Base-by-base conservation (phyloP, 1,140 invertebrate species). In the Eurosta solidaginis region DNA sequence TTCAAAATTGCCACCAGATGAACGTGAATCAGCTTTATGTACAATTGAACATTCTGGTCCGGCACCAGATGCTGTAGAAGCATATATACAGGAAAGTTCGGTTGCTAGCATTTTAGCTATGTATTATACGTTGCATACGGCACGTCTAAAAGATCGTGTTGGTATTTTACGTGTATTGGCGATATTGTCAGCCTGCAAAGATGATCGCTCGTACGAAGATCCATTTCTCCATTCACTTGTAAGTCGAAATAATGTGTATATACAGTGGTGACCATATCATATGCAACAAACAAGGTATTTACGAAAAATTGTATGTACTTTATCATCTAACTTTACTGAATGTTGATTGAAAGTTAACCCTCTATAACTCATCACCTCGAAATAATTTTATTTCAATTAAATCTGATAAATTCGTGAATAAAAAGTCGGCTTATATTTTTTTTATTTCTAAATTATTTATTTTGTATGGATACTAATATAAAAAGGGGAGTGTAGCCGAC, bases 21-120 rank as follows among this genome's bases (percentile, higher is more conserved):
- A 98, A 83, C 91, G 96, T 80, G 95, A 96, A 85, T 95, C 96
- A 17, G 96, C 96, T 20, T 93, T 97, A 78, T 96, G 96, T 12
- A 95, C 96, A 78, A 97, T 97, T 83, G 96, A 98, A 88, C 96
- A 98, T 89, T 96, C 96, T 14, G 87, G 96, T 14, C 96, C 96
- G 22, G 94, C 96, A 0, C 96, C 96, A 7, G 96, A 97, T 89
- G 94, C 95, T 3, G 96, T 96, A 82, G 95, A 96, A 88, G 94
- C 95, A 2, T 97, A 96, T 84, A 93, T 97, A 78, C 92, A 95
- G 82, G 94, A 97, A 83, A 97, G 95, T 83, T 92, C 94, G 4
- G 95, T 98, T 4, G 96, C 96, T 42, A 95, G 96, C 83, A 94
- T 97, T 29, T 87, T 98, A 74, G 95, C 96, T 2, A 97, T 98